Evolutionary conservation across 2,888 invertebrate genomes (phyloP).

Genomic region (Myopa testacea): DNA sequence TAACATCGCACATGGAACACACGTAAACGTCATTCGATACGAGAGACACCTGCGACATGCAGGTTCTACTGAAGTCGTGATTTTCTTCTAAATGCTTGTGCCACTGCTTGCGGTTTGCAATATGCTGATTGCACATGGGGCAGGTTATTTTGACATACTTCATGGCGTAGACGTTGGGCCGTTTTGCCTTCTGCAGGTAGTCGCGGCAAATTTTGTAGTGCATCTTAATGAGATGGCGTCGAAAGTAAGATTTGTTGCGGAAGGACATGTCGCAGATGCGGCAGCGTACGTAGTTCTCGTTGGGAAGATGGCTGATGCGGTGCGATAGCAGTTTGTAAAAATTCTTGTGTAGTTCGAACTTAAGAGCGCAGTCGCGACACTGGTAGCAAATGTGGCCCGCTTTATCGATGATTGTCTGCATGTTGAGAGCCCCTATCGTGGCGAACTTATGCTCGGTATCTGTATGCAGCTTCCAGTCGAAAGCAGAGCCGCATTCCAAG

Average conservation of each 20-base stretch:
- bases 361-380: slow-evolving; percentile 38
- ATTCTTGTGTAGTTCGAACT: not conserved
- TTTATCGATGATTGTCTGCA: slow-evolving; percentile 41
- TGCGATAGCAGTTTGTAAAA: slow-evolving; percentile 31
- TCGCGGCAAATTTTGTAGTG: slow-evolving; percentile 33
- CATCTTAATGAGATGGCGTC: slow-evolving; percentile 17
- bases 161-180: not conserved
- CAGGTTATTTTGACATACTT: slow-evolving; percentile 27
- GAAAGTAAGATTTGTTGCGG: not conserved
- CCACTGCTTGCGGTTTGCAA: slow-evolving; percentile 19
- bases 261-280: slow-evolving; percentile 38
- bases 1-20: slow-evolving; percentile 28
- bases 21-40: slow-evolving; percentile 23
- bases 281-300: slow-evolving; percentile 33
- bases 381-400: slow-evolving; percentile 37
- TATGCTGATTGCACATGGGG: slow-evolving; percentile 37
- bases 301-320: slow-evolving; percentile 39
- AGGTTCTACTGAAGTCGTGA: slow-evolving; percentile 35
- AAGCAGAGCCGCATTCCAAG: slow-evolving; percentile 28
- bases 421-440: slow-evolving; percentile 38
- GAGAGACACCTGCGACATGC: not conserved
- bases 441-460: slow-evolving; percentile 39
- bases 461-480: slow-evolving; percentile 42
- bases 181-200: slow-evolving; percentile 16
- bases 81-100: slow-evolving; percentile 32